A percentile compares a stretch with the other conserved stretches of the same genome.
These are phyloP conservation scores for Rhinolophus sinicus DNA, from an alignment of 2,113 vertebrate genomes.

Conservation along the genomic window DNA sequence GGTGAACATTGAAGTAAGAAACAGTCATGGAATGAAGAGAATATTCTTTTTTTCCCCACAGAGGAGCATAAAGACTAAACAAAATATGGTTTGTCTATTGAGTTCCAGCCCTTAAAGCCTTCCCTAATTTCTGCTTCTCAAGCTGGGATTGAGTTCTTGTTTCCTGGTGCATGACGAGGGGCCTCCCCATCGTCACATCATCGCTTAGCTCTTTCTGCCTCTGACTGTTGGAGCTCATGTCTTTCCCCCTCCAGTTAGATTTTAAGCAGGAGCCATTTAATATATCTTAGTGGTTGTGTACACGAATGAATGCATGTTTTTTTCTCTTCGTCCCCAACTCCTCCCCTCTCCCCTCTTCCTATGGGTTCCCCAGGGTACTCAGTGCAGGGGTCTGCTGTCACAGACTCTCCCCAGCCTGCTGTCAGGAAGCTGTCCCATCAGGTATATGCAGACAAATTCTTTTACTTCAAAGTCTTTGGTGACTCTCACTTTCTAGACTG, in stretches of 20 bases:
- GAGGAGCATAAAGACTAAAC: neutral
- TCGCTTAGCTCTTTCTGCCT: neutral
- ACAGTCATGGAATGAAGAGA: neutral
- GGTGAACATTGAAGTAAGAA: neutral
- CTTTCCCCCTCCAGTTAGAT: neutral
- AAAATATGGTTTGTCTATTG: neutral
- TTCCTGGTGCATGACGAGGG: too few relatives aligned
- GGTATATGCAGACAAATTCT: neutral
- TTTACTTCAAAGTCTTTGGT: neutral
- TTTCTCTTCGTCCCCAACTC: too few relatives aligned
- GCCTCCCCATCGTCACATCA: neutral
- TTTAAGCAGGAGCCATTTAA: neutral
- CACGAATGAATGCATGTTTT: neutral
- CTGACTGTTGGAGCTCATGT: neutral
- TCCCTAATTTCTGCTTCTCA: neutral
- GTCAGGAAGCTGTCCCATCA: neutral
- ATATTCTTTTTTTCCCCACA: neutral
- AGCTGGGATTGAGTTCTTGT: neutral
- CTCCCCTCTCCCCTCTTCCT: too few relatives aligned
- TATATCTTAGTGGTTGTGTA: neutral
- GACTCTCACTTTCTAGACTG: neutral
- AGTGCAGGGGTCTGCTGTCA: neutral
- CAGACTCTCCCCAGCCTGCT: neutral
- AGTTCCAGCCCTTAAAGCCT: neutral
- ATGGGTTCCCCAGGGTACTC: neutral